Evolutionary conservation across 2,888 invertebrate species (phyloP), one percentile per base, ranked within the genome.

Genomic region (Aphodius sticticus): DNA sequence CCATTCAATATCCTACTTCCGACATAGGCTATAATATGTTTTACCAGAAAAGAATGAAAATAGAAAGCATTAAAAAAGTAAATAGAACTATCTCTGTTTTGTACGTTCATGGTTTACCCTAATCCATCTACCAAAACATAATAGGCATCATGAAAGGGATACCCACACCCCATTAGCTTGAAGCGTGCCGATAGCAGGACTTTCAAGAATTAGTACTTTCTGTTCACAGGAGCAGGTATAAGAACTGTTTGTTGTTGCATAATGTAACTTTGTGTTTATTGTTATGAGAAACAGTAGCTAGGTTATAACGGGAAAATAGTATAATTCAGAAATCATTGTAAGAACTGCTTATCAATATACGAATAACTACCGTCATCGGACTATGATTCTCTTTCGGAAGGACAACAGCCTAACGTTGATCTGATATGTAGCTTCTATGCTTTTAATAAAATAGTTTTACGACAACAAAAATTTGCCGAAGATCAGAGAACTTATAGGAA

Each of bases 101-200:
- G 12, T 77, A 77, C 6, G 26, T 79, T 76, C 53, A 76, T 77
- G 76, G 70, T 76, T 36, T 35, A 77, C 69, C 79, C 70, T 77
- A 79, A 79, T 77, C 79, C 72, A 72, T 38, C 37, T 36, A 71
- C 70, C 53, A 16, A 69, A 78, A 78, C 72, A 77, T 53, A 78
- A 78, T 76, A 76, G 69, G 69, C 71, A n/a, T 37, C 26, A 76
- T 78, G 76, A 78, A 78, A 37, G 70, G 70, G 38, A 16, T 70
- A 69, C 70, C 70, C 53, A 16, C 36, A 26, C 69, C 76, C 70
- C 69, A 69, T 14, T 72, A 78, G 81, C 81, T 80, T 71, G 83
- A 80, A 84, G 84, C 84, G 84, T 84, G 84, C 83, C 84, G 79
- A 79, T 82, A 81, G 82, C 82, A 82, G 82, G 81, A 80, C 79